phyloP scores from a whole-genome alignment of 1,140 invertebrate species.

The Littorina saxatilis region DNA sequence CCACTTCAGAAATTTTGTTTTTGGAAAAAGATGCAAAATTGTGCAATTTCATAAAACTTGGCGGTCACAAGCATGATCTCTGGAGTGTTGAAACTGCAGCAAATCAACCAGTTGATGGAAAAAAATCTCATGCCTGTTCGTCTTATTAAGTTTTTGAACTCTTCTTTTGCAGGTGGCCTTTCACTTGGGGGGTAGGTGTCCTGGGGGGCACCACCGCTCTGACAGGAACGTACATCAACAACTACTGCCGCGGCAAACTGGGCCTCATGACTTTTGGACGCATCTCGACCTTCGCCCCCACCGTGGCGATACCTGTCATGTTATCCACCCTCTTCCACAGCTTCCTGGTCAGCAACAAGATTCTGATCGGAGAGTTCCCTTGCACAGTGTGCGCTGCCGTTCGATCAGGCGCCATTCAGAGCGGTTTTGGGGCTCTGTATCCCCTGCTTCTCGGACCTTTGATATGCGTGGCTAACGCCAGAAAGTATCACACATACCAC shows the following conservation, averaged over 20 bases:
- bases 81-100: too few relatives aligned
- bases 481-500: slow-evolving; percentile 35
- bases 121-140: too few relatives aligned
- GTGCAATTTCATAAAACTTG: too few relatives aligned
- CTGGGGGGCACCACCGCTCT: background rate
- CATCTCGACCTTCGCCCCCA: slow-evolving; percentile 3
- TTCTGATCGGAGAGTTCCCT: slow-evolving; percentile 29
- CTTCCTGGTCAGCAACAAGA: slow-evolving; percentile 28
- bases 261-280: slow-evolving; percentile 2
- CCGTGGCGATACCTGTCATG: slow-evolving; percentile 33
- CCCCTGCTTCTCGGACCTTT: slow-evolving; percentile 32
- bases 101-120: too few relatives aligned
- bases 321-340: slow-evolving; percentile 17
- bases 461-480: slow-evolving; percentile 20
- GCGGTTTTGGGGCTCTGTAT: slow-evolving; percentile 26
- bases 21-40: too few relatives aligned
- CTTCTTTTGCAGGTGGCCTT: slow-evolving; percentile 41
- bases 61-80: too few relatives aligned
- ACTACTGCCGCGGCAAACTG: slow-evolving; percentile 26
- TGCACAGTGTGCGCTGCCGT: slow-evolving; percentile 38
- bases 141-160: too few relatives aligned
- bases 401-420: slow-evolving; percentile 32
- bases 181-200: slow-evolving; percentile 26
- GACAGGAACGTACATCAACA: slow-evolving; percentile 29
- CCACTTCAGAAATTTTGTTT: too few relatives aligned